These are phyloP conservation scores for Gobionotothen gibberifrons DNA, from an alignment of 2,797 vertebrate genomes.

Conservation along the genomic window DNA sequence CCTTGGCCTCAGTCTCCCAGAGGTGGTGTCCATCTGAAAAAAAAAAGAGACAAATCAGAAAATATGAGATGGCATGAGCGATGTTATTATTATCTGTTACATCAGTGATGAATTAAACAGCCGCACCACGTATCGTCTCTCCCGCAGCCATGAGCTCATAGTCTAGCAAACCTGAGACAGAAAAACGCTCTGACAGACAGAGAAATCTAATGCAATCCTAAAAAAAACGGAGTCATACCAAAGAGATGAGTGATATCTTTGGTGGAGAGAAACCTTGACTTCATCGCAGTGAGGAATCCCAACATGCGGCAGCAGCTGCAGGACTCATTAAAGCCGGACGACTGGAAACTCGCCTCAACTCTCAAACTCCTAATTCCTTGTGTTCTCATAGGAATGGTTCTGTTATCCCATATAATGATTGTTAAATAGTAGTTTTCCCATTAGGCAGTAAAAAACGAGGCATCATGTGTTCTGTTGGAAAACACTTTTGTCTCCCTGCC, in stretches of 20 bases:
- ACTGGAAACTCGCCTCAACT: conserved; percentile 61
- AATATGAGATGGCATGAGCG: conserved; percentile 43
- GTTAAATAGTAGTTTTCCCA: conserved; percentile 59
- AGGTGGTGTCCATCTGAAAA: conserved; percentile 95
- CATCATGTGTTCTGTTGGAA: conserved; percentile 46
- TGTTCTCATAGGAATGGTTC: conserved; percentile 63
- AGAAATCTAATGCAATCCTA: conserved; percentile 73
- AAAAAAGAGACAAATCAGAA: conserved; percentile 9
- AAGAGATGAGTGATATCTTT: conserved; percentile 68
- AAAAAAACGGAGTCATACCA: conserved; percentile 61
- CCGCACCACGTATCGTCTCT: conserved; percentile 64
- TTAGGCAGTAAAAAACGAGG: conserved; percentile 41
- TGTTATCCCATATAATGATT: conserved; percentile 53
- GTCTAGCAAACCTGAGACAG: conserved; percentile 57
- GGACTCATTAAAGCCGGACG: conserved; percentile 61
- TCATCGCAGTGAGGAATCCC: conserved; percentile 71
- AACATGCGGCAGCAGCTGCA: conserved; percentile 70
- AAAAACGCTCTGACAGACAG: conserved; percentile 10
- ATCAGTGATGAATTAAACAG: conserved; percentile 64
- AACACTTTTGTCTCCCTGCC: conserved; percentile 65
- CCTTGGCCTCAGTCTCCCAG: conserved; percentile 98
- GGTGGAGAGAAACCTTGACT: conserved; percentile 73
- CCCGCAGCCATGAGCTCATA: conserved; percentile 64
- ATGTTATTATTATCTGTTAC: conserved; percentile 63
- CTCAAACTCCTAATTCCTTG: conserved; percentile 37